A percentile compares a stretch with the other conserved stretches of the same genome.
Conservation (phyloP, 2,113 vertebrate species). For the Mirounga angustirostris region DNA sequence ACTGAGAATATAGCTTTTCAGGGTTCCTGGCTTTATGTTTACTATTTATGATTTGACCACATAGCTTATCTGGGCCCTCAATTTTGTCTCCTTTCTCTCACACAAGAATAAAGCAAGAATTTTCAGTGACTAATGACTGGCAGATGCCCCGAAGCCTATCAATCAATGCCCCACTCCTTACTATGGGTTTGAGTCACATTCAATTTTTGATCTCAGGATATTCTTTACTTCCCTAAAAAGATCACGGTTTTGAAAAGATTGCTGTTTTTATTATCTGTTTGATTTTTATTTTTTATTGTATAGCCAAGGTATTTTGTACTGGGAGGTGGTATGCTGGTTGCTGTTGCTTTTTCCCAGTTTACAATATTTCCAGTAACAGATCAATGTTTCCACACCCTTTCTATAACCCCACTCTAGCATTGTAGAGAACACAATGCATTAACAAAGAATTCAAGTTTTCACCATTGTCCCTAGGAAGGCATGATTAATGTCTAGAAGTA, state of each 20-base stretch:
- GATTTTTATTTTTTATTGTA: background rate
- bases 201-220: background rate
- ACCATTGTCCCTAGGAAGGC: conserved; percentile 33
- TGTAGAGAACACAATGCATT: background rate
- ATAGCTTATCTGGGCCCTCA: background rate
- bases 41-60: background rate
- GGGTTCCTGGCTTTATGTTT: background rate
- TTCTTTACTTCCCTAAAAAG: background rate
- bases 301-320: background rate
- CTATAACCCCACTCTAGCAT: background rate
- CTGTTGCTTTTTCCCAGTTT: background rate
- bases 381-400: background rate
- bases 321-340: background rate
- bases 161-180: background rate
- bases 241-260: background rate
- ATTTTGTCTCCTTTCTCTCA: background rate
- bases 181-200: background rate
- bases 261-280: background rate
- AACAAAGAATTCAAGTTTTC: background rate
- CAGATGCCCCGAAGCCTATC: background rate
- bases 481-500: conserved; percentile 13
- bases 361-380: background rate
- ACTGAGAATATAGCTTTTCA: background rate
- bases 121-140: background rate
- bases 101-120: background rate